phyloP scores from a whole-genome alignment of 1,140 invertebrate genomes.

The Centruroides sculpturatus region DNA sequence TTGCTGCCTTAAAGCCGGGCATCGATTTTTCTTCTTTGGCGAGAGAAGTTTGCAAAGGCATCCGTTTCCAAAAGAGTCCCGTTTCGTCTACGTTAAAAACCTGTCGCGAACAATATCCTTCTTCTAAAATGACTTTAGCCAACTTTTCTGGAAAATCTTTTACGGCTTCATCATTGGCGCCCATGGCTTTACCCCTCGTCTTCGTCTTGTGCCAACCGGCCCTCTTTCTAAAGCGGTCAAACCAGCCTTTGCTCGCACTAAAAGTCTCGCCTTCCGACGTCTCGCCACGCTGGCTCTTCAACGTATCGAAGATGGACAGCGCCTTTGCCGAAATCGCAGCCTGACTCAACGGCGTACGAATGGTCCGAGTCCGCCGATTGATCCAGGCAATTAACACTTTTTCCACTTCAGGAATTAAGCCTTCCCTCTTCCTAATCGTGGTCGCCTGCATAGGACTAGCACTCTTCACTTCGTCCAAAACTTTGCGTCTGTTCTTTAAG shows the following conservation, averaged over 20 bases:
- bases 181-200: slow-evolving; percentile 24
- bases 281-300: not conserved
- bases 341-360: not conserved
- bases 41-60: no score
- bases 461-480: no score
- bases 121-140: slow-evolving; percentile 23
- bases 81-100: no score
- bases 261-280: slow-evolving; percentile 7
- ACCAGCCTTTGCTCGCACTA: slow-evolving; percentile 26
- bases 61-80: no score
- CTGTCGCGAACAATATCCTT: slow-evolving; percentile 12
- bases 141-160: slow-evolving; percentile 21
- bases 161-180: slow-evolving; percentile 23
- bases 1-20: no score
- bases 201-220: slow-evolving; percentile 24
- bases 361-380: not conserved
- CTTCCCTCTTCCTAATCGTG: no score
- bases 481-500: no score
- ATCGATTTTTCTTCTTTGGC: no score
- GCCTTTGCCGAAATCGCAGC: not conserved
- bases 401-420: no score
- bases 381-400: not conserved
- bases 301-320: not conserved
- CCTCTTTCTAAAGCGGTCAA: slow-evolving; percentile 25
- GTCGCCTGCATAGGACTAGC: no score